phyloP scores from a whole-genome alignment of 2,797 vertebrate species.

The Pseudomugil tenellus region DNA sequence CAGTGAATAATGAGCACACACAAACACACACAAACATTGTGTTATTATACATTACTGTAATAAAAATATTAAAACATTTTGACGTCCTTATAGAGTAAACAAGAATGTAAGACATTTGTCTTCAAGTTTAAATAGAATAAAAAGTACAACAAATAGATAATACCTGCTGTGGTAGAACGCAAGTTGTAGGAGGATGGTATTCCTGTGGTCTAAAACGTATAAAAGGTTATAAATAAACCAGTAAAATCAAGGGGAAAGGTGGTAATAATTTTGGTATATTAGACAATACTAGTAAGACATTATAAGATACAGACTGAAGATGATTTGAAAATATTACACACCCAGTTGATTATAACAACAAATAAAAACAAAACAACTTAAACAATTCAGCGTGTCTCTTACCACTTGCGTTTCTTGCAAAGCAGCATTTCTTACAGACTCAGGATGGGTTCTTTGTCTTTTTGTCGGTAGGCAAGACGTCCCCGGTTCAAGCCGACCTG shows the following conservation, averaged over 20 bases:
- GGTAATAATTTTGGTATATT: not conserved
- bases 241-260: not conserved
- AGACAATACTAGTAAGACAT: not conserved
- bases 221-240: conserved; percentile 4
- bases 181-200: conserved; percentile 42
- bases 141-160: not conserved
- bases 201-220: conserved; percentile 46
- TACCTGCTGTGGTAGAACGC: conserved; percentile 54
- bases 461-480: conserved; percentile 40
- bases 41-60: not conserved
- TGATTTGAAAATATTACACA: not conserved
- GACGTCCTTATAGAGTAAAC: not conserved
- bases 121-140: not conserved
- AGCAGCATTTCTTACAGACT: conserved; percentile 28
- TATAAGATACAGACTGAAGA: not conserved
- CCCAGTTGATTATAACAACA: not conserved
- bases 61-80: not conserved
- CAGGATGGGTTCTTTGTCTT: conserved; percentile 35
- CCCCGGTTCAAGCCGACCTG: not conserved
- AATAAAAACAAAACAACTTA: too few species aligned
- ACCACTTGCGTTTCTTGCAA: conserved; percentile 38
- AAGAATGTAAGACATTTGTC: not conserved
- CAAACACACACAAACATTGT: not conserved
- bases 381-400: not conserved
- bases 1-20: not conserved